These are phyloP conservation scores for Hepsetus odoe DNA, from an alignment of 2,113 vertebrate genomes.

Conservation along the genomic window DNA sequence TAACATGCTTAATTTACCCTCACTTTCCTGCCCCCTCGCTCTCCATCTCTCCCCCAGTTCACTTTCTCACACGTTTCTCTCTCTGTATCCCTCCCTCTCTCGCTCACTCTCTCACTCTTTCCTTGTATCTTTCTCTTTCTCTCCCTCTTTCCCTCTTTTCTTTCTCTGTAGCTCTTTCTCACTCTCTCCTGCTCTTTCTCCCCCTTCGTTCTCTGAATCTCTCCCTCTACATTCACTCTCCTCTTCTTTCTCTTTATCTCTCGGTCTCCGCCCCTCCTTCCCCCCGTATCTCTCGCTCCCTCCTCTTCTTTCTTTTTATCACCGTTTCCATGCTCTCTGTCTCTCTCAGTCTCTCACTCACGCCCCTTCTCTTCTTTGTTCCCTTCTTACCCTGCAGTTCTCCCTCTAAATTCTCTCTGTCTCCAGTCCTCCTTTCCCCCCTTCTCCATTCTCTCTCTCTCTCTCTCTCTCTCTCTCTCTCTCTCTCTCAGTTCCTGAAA, in stretches of 20 bases:
- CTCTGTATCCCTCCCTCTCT: conserved; percentile 12
- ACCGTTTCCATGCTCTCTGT: no score
- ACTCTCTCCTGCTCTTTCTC: not conserved
- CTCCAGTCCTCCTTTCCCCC: no score
- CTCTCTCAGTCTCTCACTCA: not conserved
- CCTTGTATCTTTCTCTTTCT: not conserved
- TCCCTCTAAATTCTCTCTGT: no score
- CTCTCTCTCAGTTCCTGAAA: conserved; percentile 4
- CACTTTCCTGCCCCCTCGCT: not conserved
- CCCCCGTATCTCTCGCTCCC: not conserved
- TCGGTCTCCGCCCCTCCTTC: not conserved
- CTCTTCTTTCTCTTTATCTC: not conserved
- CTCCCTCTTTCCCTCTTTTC: conserved; percentile 15
- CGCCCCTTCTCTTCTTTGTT: no score
- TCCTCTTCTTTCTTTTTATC: not conserved
- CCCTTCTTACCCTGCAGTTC: no score
- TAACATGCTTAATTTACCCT: conserved; percentile 46
- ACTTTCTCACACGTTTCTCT: not conserved
- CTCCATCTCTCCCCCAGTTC: not conserved
- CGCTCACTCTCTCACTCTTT: not conserved
- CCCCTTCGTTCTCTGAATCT: not conserved
- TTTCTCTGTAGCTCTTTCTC: not conserved
- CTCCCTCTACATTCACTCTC: no score
- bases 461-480: not conserved
- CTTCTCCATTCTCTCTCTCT: not conserved